A percentile compares a stretch with the other conserved stretches of the same genome.
These are phyloP conservation scores for Chrysolina oricalcia DNA, from an alignment of 2,888 invertebrate species.

Conservation along the genomic window DNA sequence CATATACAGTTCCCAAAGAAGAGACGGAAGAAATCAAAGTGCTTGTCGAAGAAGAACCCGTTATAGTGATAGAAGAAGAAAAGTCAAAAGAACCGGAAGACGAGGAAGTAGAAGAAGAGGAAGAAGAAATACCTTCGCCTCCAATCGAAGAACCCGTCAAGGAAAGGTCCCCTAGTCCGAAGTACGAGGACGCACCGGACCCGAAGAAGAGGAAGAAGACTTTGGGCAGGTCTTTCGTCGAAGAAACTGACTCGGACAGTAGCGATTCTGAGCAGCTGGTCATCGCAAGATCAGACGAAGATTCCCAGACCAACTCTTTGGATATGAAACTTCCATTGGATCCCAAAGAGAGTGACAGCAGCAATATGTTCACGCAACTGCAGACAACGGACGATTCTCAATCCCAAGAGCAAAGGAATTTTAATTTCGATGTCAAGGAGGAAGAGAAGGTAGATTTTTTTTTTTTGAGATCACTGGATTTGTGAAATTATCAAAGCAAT, in stretches of 20 bases:
- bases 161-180: conserved; percentile 45
- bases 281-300: conserved; percentile 73
- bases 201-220: conserved; percentile 65
- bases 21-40: not conserved
- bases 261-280: conserved; percentile 79
- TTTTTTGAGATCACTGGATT: no score
- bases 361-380: conserved; percentile 57
- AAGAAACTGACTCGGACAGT: conserved; percentile 78
- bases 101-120: conserved; percentile 45
- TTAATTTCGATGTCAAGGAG: conserved; percentile 66
- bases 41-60: conserved; percentile 33
- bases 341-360: conserved; percentile 62
- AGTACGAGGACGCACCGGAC: conserved; percentile 50
- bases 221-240: conserved; percentile 72
- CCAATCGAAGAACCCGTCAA: conserved; percentile 67
- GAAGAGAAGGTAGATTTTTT: conserved; percentile 44
- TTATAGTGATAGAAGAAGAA: conserved; percentile 32
- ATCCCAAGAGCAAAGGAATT: conserved; percentile 64
- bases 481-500: no score
- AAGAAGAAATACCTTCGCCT: conserved; percentile 59
- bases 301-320: conserved; percentile 62
- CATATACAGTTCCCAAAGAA: not conserved
- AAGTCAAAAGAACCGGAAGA: conserved; percentile 46
- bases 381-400: conserved; percentile 63
- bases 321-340: conserved; percentile 59